A percentile compares a stretch with the other conserved stretches of the same genome.
Conservation (phyloP, 2,888 invertebrate species). For the Drosophila nr. perissopoda region DNA sequence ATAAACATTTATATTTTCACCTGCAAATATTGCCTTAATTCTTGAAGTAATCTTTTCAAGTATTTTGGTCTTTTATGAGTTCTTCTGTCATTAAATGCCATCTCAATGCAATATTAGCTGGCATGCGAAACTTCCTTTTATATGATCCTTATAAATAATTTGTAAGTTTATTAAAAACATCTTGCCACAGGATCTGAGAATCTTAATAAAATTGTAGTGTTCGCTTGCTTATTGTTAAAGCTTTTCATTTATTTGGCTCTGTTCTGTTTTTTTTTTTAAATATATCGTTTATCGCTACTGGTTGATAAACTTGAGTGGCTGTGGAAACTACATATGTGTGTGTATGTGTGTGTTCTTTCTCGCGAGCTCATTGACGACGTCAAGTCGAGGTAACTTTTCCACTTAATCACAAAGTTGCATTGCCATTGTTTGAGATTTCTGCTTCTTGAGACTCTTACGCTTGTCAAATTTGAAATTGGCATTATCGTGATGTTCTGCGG, state of each 20-base stretch:
- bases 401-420: slow-evolving; percentile 52
- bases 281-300: not conserved
- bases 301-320: slow-evolving; percentile 1
- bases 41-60: not conserved
- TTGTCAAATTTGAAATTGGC: slow-evolving; percentile 41
- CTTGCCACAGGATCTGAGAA: not conserved
- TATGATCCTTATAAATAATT: not conserved
- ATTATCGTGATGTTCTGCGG: slow-evolving; percentile 11
- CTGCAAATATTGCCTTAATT: not conserved
- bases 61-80: not conserved
- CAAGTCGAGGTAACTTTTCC: slow-evolving; percentile 43
- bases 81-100: not conserved
- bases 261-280: not conserved
- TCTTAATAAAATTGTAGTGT: not conserved
- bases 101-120: not conserved
- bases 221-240: not conserved
- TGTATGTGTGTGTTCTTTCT: not conserved
- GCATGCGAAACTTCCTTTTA: not conserved
- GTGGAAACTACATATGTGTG: not conserved
- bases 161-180: not conserved
- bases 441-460: slow-evolving; percentile 40
- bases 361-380: slow-evolving; percentile 27
- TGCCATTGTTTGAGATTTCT: slow-evolving; percentile 29
- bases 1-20: not conserved
- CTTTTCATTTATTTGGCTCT: not conserved